A percentile compares a stretch with the other conserved stretches of the same genome.
Conservation (phyloP, 1,140 invertebrate species). For the silkworm (Bombyx mori) region ASM3026992v2 NC_085121.1:8745501-8746000, state of each 20-base stretch:
- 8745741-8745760: slow-evolving; percentile 65
- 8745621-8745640: too few species aligned
- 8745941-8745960: slow-evolving; percentile 1
- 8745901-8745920: neutral
- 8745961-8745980: slow-evolving; percentile 5
- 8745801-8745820: slow-evolving; percentile 31
- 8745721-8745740: slow-evolving; percentile 52
- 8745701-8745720: slow-evolving; percentile 28
- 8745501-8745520: too few species aligned
- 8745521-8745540: too few species aligned
- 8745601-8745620: too few species aligned
- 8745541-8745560: too few species aligned
- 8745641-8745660: slow-evolving; percentile 11
- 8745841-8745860: slow-evolving; percentile 1
- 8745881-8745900: too few species aligned
- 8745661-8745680: slow-evolving; percentile 22
- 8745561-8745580: too few species aligned
- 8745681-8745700: slow-evolving; percentile 28
- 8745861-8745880: neutral
- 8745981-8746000: neutral
- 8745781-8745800: slow-evolving; percentile 38
- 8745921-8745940: neutral
- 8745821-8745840: slow-evolving; percentile 5
- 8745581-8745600: too few species aligned
- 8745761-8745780: slow-evolving; percentile 46